Conservation (phyloP, 2,113 vertebrate genomes). For the Hemiprocne comata region DNA sequence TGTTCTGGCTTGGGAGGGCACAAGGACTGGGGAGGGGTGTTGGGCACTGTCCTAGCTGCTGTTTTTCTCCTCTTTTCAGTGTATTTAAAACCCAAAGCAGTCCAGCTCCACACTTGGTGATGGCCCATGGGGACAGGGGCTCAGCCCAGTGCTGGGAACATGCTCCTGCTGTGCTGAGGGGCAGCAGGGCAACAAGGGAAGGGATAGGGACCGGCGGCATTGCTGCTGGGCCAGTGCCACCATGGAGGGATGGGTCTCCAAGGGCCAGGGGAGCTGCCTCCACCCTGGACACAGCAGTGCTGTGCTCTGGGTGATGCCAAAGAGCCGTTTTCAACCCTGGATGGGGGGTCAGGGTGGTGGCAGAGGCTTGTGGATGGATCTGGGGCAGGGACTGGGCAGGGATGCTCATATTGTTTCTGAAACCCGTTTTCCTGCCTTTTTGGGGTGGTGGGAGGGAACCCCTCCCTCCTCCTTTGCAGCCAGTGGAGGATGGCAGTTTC, state of each 20-base stretch:
- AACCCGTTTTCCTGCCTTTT: background rate
- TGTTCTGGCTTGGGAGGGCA: background rate
- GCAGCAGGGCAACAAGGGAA: fast-evolving
- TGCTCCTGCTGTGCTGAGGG: background rate
- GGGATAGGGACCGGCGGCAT: background rate
- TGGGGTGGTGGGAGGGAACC: background rate
- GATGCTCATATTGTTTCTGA: background rate
- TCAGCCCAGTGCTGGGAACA: background rate
- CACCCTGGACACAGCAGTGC: background rate
- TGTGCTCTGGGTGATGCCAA: background rate
- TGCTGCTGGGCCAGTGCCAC: background rate
- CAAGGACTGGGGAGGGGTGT: too few relatives aligned
- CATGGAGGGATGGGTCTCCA: fast-evolving
- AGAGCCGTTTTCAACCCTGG: background rate
- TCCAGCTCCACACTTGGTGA: background rate
- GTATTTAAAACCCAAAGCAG: background rate
- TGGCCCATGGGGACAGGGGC: background rate
- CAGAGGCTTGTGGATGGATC: background rate
- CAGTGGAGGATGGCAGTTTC: background rate
- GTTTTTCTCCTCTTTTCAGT: background rate
- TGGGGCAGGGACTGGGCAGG: background rate
- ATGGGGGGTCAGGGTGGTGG: too few relatives aligned
- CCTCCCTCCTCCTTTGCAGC: background rate
- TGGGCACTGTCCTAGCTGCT: background rate
- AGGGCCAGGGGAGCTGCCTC: background rate